phyloP scores from a whole-genome alignment of 2,113 vertebrate genomes.

The Oryzias celebensis region DNA sequence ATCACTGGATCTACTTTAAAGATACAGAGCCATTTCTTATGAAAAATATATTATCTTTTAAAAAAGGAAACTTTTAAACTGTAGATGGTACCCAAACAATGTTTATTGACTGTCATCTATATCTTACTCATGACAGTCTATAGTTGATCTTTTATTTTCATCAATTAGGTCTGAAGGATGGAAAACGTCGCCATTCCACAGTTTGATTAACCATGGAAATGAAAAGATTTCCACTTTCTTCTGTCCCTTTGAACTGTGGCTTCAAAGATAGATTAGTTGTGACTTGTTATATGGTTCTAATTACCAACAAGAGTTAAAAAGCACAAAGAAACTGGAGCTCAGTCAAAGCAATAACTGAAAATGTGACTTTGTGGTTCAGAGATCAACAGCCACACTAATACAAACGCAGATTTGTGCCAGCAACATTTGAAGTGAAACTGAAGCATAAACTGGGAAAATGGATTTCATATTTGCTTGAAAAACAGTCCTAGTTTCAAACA shows the following conservation, averaged over 20 bases:
- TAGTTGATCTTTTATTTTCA: conserved; percentile 14
- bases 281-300: conserved; percentile 27
- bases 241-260: conserved; percentile 45
- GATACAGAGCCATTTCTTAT: no score
- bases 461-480: background rate
- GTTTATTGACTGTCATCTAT: background rate
- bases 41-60: no score
- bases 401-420: background rate
- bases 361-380: background rate
- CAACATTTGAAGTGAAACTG: conserved; percentile 16
- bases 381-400: conserved; percentile 4
- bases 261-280: conserved; percentile 39
- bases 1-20: no score
- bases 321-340: conserved; percentile 18
- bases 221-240: conserved; percentile 7
- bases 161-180: conserved; percentile 10
- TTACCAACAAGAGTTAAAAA: conserved; percentile 15
- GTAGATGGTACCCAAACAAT: no score
- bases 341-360: conserved; percentile 29
- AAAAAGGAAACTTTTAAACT: no score
- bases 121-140: background rate
- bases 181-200: conserved; percentile 9
- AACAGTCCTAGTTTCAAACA: background rate
- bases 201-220: conserved; percentile 24
- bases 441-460: background rate